These are phyloP conservation scores for Scopus umbretta DNA, from an alignment of 2,113 vertebrate genomes.

Conservation along the genomic window DNA sequence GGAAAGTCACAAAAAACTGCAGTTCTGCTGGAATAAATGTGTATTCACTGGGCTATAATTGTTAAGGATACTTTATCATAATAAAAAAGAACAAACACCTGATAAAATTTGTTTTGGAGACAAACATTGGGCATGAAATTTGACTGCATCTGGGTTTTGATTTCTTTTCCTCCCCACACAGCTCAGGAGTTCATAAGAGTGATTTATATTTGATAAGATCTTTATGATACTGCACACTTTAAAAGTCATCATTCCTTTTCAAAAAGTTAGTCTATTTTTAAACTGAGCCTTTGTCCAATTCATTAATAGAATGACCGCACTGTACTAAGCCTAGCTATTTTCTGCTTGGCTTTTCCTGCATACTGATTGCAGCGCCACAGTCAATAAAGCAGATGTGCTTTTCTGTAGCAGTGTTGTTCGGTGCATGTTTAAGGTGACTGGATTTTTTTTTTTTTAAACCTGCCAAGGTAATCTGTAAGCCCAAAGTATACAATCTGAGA, in stretches of 20 bases:
- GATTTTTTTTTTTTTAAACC: neutral
- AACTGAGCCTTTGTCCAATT: neutral
- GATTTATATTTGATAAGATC: neutral
- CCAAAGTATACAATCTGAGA: neutral
- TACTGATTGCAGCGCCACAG: neutral
- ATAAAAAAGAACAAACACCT: neutral
- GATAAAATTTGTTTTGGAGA: neutral
- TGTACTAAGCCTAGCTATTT: neutral
- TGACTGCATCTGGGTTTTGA: neutral
- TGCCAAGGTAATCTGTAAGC: neutral
- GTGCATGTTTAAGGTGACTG: neutral
- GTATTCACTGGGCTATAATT: neutral
- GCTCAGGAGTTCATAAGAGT: neutral
- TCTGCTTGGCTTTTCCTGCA: neutral
- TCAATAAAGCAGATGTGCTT: neutral
- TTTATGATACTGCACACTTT: neutral
- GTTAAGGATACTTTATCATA: neutral
- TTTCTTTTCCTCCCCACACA: neutral
- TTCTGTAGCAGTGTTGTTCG: neutral
- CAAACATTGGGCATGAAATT: neutral
- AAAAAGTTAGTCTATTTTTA: neutral
- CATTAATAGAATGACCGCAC: neutral
- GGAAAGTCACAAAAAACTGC: neutral
- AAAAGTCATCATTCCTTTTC: neutral
- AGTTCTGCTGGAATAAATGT: neutral